Conservation (phyloP, 2,113 vertebrate species). For the Psittacara wagleri region DNA sequence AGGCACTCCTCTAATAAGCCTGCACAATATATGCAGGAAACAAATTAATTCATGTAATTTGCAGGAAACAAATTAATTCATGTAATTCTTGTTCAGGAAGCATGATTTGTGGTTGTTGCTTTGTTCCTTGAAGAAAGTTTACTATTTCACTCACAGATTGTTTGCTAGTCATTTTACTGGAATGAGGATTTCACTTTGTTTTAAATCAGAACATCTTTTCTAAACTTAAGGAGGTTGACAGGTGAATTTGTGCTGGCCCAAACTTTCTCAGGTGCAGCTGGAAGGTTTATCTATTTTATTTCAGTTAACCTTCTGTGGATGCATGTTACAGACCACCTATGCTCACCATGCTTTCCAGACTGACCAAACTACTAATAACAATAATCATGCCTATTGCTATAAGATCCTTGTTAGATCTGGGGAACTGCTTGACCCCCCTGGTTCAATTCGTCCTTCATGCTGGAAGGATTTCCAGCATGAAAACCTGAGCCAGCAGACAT, state of each 20-base stretch:
- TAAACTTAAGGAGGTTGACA: not conserved
- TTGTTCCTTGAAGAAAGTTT: not conserved
- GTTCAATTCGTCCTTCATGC: slow-evolving; percentile 10
- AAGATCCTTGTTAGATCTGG: not conserved
- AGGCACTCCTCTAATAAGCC: not conserved
- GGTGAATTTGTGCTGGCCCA: not conserved
- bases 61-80: not conserved
- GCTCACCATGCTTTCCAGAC: not conserved
- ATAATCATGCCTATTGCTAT: not conserved
- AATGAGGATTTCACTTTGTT: not conserved
- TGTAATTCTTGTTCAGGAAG: not conserved
- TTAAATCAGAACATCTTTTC: not conserved
- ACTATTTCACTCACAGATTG: not conserved
- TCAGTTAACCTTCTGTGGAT: not conserved
- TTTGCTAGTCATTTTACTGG: not conserved
- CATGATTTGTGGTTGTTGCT: not conserved
- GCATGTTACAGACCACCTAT: not conserved
- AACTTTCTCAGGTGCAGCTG: not conserved
- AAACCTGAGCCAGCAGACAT: slow-evolving; percentile 44
- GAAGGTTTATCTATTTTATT: not conserved
- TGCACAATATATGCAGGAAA: not conserved
- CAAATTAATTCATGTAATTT: not conserved
- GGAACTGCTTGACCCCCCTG: not conserved
- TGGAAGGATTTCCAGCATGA: slow-evolving; percentile 3
- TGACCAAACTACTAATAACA: not conserved